Evolutionary conservation across 2,888 invertebrate species (phyloP), one percentile per base, ranked within the genome.

Genomic region (Dermolepida albohirtum): DNA sequence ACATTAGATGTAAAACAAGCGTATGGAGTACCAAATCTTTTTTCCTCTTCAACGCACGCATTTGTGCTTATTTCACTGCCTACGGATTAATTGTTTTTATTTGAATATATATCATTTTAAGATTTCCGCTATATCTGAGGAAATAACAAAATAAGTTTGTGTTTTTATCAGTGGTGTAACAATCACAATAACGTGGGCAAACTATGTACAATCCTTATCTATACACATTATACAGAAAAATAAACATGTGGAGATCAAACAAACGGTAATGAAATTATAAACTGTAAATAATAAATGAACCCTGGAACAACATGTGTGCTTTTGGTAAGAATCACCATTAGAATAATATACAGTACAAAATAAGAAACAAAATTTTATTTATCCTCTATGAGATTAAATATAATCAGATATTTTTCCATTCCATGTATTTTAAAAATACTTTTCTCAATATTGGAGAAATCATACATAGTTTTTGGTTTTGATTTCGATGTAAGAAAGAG

Each of bases 1-100:
- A 76, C 76, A 75, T 74, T 71, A 70, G 72, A 74, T 70, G 69
- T 70, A 74, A 73, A 70, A 73, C n/a, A 75, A 75, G 74, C 74
- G 73, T 73, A 69, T 73, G 74, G 74, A 72, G 71, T 71, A 72
- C 68, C 71, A 71, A 69, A 72, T 72, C 69, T 22, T 73, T 71
- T 73, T 71, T 72, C 65, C 65, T 71, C 64, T 70, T 67, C 64
- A 62, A 71, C 71, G 71, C 47, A 49, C 51, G 69, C 62, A 66
- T 67, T 52, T 69, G 65, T 63, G 1, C 70, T 73, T 73, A 69
- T 72, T 74, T 73, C 71, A 68, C 66, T 68, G 59, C 67, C 64
- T 67, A 70, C 64, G 52, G 59, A 47, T 52, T 40, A 70, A 57
- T 62, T 50, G 62, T 62, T 65, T 62, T 62, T 29, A 34, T 62